Evolutionary conservation across 92 coral and sea anemone species (phyloP).

Genomic region (Porites evermanni): DNA sequence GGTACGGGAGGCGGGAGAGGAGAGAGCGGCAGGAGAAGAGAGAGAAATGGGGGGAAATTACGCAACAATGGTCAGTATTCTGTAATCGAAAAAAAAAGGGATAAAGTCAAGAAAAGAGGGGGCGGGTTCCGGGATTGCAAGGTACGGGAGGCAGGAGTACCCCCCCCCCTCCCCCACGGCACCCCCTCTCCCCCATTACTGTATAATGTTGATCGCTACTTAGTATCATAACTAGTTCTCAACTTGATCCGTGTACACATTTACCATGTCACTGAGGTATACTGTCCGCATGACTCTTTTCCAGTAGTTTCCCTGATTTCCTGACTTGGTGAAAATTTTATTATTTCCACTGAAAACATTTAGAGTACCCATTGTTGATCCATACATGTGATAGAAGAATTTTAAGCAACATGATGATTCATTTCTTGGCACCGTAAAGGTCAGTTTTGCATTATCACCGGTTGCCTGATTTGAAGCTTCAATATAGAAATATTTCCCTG

Average conservation of each 20-base stretch:
- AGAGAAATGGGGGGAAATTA: too few relatives aligned
- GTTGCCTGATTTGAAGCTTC: neutral
- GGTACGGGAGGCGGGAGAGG: too few relatives aligned
- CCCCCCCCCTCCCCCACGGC: too few relatives aligned
- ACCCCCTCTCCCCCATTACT: too few relatives aligned
- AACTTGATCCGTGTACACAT: neutral
- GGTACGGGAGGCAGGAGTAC: too few relatives aligned
- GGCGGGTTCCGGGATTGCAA: too few relatives aligned
- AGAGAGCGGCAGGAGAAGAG: too few relatives aligned
- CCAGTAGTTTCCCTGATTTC: neutral
- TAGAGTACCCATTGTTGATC: neutral
- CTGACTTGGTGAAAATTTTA: neutral
- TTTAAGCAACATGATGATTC: neutral
- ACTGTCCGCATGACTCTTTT: neutral
- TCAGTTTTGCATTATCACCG: neutral
- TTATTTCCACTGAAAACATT: conserved; percentile 4
- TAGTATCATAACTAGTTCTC: too few relatives aligned
- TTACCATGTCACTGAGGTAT: neutral
- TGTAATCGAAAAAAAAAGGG: too few relatives aligned
- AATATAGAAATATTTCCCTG: neutral
- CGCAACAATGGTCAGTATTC: too few relatives aligned
- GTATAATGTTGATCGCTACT: too few relatives aligned
- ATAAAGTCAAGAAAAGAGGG: too few relatives aligned
- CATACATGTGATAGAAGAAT: conserved; percentile 9
- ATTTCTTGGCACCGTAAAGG: neutral